Evolutionary conservation across 1,140 invertebrate genomes (phyloP).

Genomic region (Dendroctonus valens): DNA sequence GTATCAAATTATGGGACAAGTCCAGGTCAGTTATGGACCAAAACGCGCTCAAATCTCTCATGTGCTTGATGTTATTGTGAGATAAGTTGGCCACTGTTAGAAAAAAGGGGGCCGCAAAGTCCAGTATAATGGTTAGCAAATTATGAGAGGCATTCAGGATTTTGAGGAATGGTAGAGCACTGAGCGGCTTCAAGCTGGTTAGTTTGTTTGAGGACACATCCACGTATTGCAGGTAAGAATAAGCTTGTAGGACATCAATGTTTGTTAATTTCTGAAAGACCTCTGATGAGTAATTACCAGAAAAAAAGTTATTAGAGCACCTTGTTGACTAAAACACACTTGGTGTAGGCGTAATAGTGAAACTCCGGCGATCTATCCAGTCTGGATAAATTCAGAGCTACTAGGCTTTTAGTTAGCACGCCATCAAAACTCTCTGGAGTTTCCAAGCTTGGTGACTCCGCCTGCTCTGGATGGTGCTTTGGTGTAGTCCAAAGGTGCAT

Average conservation of each 20-base stretch:
- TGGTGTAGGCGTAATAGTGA: slow-evolving; percentile 36
- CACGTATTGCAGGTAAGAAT: slow-evolving; percentile 41
- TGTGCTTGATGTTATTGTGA: slow-evolving; percentile 36
- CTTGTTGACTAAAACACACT: slow-evolving; percentile 34
- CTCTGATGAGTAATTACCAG: background rate
- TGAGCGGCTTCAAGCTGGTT: slow-evolving; percentile 30
- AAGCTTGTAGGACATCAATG: slow-evolving; percentile 34
- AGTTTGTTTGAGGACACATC: slow-evolving; percentile 42
- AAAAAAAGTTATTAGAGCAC: slow-evolving; percentile 6
- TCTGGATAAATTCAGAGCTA: slow-evolving; percentile 36
- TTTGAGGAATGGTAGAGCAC: slow-evolving; percentile 39
- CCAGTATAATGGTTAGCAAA: slow-evolving; percentile 33
- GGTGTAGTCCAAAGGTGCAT: background rate
- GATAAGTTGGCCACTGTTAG: slow-evolving; percentile 41
- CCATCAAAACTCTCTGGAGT: slow-evolving; percentile 19
- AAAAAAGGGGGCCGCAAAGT: slow-evolving; percentile 42
- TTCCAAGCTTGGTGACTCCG: background rate
- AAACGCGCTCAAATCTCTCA: slow-evolving; percentile 40
- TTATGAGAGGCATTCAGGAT: slow-evolving; percentile 44
- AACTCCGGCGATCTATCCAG: slow-evolving; percentile 35
- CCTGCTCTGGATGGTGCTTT: background rate
- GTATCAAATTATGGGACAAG: slow-evolving; percentile 41
- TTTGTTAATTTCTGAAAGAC: slow-evolving; percentile 36
- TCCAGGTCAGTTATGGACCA: slow-evolving; percentile 44
- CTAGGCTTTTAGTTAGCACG: slow-evolving; percentile 33